Evolutionary conservation across 2,113 vertebrate species (phyloP).

Genomic region (Gymnocephalus cernua): DNA sequence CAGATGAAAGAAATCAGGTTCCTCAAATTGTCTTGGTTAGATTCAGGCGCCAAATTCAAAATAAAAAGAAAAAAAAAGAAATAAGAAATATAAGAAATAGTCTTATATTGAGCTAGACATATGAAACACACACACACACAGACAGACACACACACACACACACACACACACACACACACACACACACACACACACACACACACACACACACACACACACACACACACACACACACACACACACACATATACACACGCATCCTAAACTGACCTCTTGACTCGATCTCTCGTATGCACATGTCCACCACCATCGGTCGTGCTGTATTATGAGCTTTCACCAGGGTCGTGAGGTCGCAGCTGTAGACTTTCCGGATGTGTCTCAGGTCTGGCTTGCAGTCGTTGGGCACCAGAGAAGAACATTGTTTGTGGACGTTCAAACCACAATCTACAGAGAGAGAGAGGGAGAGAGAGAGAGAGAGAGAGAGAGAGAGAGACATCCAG

Average conservation of each 20-base stretch:
- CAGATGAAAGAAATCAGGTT: too few relatives aligned
- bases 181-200: background rate
- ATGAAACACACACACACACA: background rate
- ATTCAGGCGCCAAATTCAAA: background rate
- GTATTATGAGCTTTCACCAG: slow-evolving; percentile 79
- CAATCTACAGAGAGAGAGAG: slow-evolving; percentile 86
- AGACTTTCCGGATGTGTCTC: slow-evolving; percentile 78
- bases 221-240: background rate
- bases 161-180: background rate
- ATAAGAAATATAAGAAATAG: too few relatives aligned
- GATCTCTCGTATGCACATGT: slow-evolving; percentile 83
- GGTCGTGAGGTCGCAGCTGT: slow-evolving; percentile 82
- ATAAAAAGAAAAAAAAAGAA: too few relatives aligned
- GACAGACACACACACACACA: background rate
- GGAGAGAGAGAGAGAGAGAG: too few relatives aligned
- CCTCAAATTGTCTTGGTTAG: background rate
- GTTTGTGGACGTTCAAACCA: slow-evolving; percentile 98
- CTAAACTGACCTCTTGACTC: slow-evolving; percentile 78
- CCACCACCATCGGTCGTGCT: slow-evolving; percentile 81
- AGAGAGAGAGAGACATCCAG: too few relatives aligned
- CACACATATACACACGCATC: background rate
- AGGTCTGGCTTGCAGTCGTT: slow-evolving; percentile 96
- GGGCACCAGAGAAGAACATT: slow-evolving; percentile 96
- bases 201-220: background rate
- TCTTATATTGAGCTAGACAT: background rate